These are phyloP conservation scores for Aplysia californica DNA, from an alignment of 1,140 invertebrate genomes.

Conservation along the genomic window DNA sequence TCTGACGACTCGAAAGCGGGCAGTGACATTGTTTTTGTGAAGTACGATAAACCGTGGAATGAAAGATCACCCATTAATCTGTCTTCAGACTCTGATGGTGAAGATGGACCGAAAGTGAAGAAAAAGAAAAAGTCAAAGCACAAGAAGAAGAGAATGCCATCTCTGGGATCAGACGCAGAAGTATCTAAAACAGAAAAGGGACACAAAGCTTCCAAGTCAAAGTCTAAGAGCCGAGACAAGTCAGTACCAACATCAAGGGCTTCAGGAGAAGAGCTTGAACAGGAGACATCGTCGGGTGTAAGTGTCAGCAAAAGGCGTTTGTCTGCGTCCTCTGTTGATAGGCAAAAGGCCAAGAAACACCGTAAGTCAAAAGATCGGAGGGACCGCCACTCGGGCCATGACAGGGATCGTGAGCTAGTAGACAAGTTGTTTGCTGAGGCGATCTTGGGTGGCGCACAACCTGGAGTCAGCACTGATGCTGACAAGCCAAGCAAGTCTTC, in stretches of 20 bases:
- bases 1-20: conserved; percentile 33
- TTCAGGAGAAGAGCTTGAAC: conserved; percentile 12
- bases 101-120: conserved; percentile 31
- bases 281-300: background rate
- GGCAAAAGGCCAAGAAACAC: conserved; percentile 17
- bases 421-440: too few relatives aligned
- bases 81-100: conserved; percentile 59
- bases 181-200: background rate
- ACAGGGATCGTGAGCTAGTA: conserved; percentile 14
- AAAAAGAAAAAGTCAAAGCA: conserved; percentile 26
- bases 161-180: background rate
- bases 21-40: conserved; percentile 64
- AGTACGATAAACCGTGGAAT: conserved; percentile 70
- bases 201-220: background rate
- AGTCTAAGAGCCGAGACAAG: conserved; percentile 7
- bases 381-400: background rate
- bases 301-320: background rate
- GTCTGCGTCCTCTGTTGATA: background rate
- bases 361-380: conserved; percentile 11
- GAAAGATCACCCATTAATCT: conserved; percentile 71
- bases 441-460: too few relatives aligned
- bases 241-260: background rate
- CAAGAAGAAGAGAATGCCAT: conserved; percentile 23
- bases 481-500: too few relatives aligned
- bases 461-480: too few relatives aligned